A percentile compares a stretch with the other conserved stretches of the same genome.
These are phyloP conservation scores for Oreocharis arfaki DNA, from an alignment of 2,113 vertebrate species.

Conservation along the genomic window DNA sequence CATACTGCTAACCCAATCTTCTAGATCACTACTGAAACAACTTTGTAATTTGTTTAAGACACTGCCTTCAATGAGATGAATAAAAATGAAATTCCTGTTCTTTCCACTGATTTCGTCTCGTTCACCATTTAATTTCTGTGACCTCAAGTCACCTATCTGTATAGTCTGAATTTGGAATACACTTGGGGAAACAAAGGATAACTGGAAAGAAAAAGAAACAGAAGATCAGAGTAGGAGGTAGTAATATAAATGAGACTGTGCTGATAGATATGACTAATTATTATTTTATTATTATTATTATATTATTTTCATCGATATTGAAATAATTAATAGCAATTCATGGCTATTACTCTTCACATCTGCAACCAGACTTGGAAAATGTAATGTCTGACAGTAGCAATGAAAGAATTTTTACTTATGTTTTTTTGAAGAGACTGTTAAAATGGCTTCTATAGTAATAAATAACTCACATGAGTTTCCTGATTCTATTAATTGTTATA, in stretches of 20 bases:
- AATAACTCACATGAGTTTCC: not conserved
- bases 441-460: not conserved
- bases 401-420: not conserved
- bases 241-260: not conserved
- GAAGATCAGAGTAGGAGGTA: not conserved
- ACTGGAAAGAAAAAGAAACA: not conserved
- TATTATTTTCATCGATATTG: not conserved
- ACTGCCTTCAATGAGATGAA: not conserved
- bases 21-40: not conserved
- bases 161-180: not conserved
- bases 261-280: not conserved
- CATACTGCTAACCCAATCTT: not conserved
- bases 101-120: not conserved
- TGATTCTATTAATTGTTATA: not conserved
- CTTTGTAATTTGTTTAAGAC: not conserved
- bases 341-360: not conserved
- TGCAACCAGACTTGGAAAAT: not conserved
- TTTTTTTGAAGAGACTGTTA: not conserved
- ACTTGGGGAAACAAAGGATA: not conserved
- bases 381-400: not conserved
- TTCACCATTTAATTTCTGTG: not conserved
- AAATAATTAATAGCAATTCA: not conserved
- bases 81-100: not conserved
- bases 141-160: not conserved
- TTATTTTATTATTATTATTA: not conserved